Evolutionary conservation across 2,113 vertebrate genomes (phyloP).

Genomic region (Mixornis gularis): DNA sequence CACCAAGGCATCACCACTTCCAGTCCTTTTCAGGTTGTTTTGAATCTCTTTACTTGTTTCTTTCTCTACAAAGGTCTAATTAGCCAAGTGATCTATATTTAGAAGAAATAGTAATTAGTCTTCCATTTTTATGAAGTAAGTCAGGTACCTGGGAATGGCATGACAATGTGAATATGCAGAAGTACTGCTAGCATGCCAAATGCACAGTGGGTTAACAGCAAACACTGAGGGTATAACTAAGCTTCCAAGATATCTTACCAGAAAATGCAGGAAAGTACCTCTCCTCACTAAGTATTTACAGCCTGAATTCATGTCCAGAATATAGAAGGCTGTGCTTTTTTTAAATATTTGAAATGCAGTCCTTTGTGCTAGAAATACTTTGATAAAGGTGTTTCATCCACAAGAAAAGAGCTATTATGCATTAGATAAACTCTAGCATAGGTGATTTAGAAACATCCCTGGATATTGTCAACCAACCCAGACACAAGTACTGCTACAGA

Average conservation of each 20-base stretch:
- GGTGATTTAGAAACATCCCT: not conserved
- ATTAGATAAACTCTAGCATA: not conserved
- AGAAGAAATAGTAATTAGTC: constrained; percentile 15
- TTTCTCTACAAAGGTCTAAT: constrained; percentile 2
- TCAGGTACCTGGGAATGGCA: not conserved
- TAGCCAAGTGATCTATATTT: constrained; percentile 9
- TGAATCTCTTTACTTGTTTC: constrained; percentile 1
- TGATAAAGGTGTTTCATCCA: not conserved
- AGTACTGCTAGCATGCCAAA: not conserved
- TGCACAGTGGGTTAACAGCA: not conserved
- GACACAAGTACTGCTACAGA: not conserved
- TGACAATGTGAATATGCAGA: not conserved
- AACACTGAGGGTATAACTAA: not conserved
- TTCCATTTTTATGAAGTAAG: not conserved
- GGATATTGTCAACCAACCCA: not conserved
- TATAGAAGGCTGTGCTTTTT: not conserved
- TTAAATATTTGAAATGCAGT: not conserved
- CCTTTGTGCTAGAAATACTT: not conserved
- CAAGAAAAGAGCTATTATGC: not conserved
- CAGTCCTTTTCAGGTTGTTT: not conserved
- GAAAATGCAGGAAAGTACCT: not conserved
- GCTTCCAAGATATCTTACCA: not conserved
- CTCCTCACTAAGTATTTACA: not conserved
- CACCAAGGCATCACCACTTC: not conserved
- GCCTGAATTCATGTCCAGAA: not conserved